Evolutionary conservation across 1,140 invertebrate genomes (phyloP).

Genomic region (Leguminivora glycinivorella): DNA sequence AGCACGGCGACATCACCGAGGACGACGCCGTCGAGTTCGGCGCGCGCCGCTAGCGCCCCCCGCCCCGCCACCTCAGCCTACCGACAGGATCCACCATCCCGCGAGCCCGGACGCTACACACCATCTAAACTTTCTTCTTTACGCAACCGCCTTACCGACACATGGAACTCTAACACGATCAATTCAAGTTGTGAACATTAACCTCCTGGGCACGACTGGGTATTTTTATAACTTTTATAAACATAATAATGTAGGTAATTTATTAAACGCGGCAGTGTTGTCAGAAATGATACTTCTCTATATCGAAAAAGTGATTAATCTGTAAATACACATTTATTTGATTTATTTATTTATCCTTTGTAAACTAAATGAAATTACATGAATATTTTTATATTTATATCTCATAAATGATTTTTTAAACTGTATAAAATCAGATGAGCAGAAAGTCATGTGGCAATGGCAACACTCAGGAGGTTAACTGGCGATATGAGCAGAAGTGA

Average conservation of each 20-base stretch:
- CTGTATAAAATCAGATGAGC: background rate
- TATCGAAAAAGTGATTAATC: background rate
- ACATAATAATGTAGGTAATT: constrained; percentile 1
- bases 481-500: background rate
- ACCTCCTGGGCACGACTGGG: constrained; percentile 15
- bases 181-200: constrained; percentile 20
- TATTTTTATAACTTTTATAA: constrained; percentile 27
- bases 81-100: background rate
- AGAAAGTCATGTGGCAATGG: background rate
- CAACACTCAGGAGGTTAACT: constrained; percentile 12
- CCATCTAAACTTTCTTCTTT: background rate
- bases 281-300: background rate
- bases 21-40: constrained; percentile 96
- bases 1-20: constrained; percentile 97
- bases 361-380: background rate
- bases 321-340: background rate
- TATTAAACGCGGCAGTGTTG: background rate
- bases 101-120: background rate
- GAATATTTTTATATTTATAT: background rate
- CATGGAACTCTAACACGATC: background rate
- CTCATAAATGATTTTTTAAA: background rate
- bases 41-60: constrained; percentile 60
- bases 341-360: background rate
- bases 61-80: background rate
- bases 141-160: background rate